Evolutionary conservation across 2,888 invertebrate species (phyloP), one percentile per base, ranked within the genome.

Genomic region (Noctua comes): DNA sequence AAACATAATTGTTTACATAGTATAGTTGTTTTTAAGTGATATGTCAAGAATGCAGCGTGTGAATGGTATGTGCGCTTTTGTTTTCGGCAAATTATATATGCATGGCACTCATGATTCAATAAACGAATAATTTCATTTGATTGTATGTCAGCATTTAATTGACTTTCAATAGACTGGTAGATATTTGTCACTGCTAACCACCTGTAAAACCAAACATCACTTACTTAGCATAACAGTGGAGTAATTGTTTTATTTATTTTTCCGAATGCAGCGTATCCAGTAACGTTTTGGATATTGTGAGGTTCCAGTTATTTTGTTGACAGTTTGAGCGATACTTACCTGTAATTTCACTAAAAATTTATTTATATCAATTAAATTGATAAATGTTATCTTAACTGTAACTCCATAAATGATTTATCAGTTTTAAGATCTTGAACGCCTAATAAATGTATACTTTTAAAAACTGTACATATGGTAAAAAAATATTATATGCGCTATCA

Each of bases 51-150:
- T 74, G 69, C 76, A 80, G 76, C 75, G 85, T 87, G 84, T 88
- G 88, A 79, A 75, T 83, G 87, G 80, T 86, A 79, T 88, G 83
- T 86, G 54, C 69, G 77, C 70, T 87, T 69, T 73, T 80, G 65
- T 83, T 80, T 71, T 77, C 80, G 64, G 46, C 51, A 75, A 73
- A 75, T 80, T 87, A 80, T 79, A 80, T 79, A 83, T 85, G 89
- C 85, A 89, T 84, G 82, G 62, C 75, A 57, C 65, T 73, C 13
- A n/a, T 68, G 46, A 68, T 77, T 77, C 46, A 79, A 57, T 68
- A 71, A 77, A 65, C 71, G 27, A 73, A 81, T 65, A 62, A 71
- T 57, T 69, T 46, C 62, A 11, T 54, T 65, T 51, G 13, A 70
- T 70, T 68, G 24, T 66, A 68, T 72, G 27, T 79, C 57, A 43